Percentiles rank a stretch among this genome's conserved stretches.
Evolutionary conservation across 2,113 vertebrate genomes (phyloP).

Genomic region (Haemorhous mexicanus): DNA sequence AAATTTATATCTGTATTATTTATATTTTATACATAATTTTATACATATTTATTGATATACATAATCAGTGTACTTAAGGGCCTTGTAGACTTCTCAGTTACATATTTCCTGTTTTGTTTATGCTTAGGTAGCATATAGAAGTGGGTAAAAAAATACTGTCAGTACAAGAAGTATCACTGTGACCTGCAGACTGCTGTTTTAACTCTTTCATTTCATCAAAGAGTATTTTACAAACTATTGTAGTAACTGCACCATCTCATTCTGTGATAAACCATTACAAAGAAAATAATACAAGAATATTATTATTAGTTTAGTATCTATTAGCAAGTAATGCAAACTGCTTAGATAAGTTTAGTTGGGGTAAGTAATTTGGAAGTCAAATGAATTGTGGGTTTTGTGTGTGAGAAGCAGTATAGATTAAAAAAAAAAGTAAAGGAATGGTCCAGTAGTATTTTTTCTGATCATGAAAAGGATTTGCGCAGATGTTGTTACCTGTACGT

Average conservation of each 20-base stretch:
- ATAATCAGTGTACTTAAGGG: background rate
- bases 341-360: background rate
- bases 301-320: background rate
- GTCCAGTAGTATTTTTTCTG: background rate
- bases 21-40: background rate
- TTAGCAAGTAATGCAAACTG: background rate
- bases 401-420: background rate
- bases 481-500: background rate
- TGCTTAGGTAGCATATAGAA: background rate
- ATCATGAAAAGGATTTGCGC: background rate
- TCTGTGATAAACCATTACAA: background rate
- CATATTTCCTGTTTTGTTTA: background rate
- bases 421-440: background rate
- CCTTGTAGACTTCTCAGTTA: background rate
- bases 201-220: background rate
- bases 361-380: background rate
- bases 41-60: background rate
- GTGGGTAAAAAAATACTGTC: background rate
- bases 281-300: background rate
- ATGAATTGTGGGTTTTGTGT: background rate
- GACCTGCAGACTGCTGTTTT: background rate
- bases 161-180: background rate
- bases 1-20: too few relatives aligned
- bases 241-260: background rate
- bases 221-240: background rate